These are phyloP conservation scores for Menidia beryllina DNA, from an alignment of 2,113 vertebrate species.

Conservation along the genomic window DNA sequence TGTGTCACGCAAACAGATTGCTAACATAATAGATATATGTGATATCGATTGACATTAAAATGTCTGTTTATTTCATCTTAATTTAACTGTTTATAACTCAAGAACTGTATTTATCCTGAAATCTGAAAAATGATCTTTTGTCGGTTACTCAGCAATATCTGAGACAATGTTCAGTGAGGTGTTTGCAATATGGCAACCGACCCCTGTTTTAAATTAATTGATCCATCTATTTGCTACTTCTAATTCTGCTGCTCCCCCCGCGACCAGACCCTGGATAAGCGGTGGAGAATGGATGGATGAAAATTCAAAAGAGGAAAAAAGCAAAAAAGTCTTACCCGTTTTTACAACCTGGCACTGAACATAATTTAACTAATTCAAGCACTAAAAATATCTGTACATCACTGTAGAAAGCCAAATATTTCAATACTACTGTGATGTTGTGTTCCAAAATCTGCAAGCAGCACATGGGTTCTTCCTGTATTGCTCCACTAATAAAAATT, in stretches of 20 bases:
- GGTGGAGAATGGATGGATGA: too few relatives aligned
- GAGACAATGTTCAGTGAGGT: not conserved
- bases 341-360: not conserved
- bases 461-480: not conserved
- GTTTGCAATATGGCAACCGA: not conserved
- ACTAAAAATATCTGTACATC: not conserved
- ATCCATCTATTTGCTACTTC: too few relatives aligned
- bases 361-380: not conserved
- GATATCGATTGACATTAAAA: not conserved
- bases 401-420: not conserved
- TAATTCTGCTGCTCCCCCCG: too few relatives aligned
- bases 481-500: conserved; percentile 19
- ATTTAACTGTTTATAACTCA: not conserved
- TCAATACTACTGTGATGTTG: not conserved
- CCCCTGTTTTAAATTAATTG: too few relatives aligned
- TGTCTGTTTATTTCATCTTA: not conserved
- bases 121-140: not conserved
- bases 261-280: too few relatives aligned
- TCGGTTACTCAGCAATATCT: not conserved
- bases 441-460: not conserved
- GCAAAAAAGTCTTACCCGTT: not conserved
- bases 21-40: not conserved
- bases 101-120: not conserved
- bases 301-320: too few relatives aligned
- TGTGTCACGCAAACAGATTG: not conserved